These are phyloP conservation scores for Argynnis bischoffii DNA, from an alignment of 2,888 invertebrate species.

Conservation along the genomic window DNA sequence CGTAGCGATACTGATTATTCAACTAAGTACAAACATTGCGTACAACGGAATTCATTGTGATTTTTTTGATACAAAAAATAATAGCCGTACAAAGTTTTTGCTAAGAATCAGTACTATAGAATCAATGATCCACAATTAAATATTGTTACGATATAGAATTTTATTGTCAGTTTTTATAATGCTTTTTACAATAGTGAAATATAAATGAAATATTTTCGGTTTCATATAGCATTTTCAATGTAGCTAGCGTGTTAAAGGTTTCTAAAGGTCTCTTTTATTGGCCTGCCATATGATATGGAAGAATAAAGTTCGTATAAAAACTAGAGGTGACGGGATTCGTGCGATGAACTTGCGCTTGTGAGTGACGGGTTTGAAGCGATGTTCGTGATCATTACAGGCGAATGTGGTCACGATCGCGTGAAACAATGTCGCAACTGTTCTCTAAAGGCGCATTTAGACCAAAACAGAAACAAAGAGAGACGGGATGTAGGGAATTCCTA, in stretches of 20 bases:
- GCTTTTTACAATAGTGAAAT: background rate
- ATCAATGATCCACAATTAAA: conserved; percentile 2
- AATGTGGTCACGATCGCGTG: conserved; percentile 72
- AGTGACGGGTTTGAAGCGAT: conserved; percentile 37
- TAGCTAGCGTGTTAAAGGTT: background rate
- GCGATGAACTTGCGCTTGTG: conserved; percentile 39
- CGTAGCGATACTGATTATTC: conserved; percentile 66
- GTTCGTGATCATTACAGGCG: conserved; percentile 49
- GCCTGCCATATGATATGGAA: conserved; percentile 2
- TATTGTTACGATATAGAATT: background rate
- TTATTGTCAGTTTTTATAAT: background rate
- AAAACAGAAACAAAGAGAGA: conserved; percentile 5
- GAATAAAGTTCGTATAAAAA: conserved; percentile 22
- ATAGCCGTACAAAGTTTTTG: conserved; percentile 11
- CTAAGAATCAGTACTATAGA: background rate
- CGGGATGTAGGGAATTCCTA: conserved; percentile 1
- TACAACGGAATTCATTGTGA: conserved; percentile 47
- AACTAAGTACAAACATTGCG: conserved; percentile 57
- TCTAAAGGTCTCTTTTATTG: background rate
- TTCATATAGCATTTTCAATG: background rate
- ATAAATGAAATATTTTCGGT: no score
- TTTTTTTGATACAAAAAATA: conserved; percentile 21
- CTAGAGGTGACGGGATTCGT: conserved; percentile 27
- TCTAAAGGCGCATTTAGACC: conserved; percentile 27
- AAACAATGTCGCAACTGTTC: conserved; percentile 65